Conservation (phyloP, 2,888 invertebrate genomes). For the Leptura quadrifasciata region DNA sequence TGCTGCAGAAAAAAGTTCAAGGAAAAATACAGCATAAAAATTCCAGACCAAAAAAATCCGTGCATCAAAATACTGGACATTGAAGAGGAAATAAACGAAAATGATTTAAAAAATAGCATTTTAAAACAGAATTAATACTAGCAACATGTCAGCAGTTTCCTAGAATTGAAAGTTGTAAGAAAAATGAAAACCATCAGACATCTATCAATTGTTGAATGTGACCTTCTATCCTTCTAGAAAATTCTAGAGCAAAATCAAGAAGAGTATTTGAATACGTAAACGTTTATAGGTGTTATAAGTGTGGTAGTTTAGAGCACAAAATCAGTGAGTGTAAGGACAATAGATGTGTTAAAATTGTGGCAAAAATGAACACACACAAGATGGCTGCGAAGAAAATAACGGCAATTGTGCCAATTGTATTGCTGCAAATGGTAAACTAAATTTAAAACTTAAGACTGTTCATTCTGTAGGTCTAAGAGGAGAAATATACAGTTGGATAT, state of each 20-base stretch:
- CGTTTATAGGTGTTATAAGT: background rate
- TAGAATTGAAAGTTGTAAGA: background rate
- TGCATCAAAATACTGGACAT: conserved; percentile 8
- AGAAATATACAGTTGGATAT: too few relatives aligned
- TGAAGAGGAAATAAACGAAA: background rate
- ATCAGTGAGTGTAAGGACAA: background rate
- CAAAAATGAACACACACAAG: background rate
- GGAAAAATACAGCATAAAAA: too few relatives aligned
- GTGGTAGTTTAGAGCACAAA: too few relatives aligned
- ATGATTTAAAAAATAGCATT: background rate
- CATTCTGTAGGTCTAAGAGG: too few relatives aligned
- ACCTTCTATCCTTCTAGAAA: background rate
- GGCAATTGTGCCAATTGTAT: background rate
- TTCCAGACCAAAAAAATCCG: too few relatives aligned
- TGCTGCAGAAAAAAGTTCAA: too few relatives aligned
- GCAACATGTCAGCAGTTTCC: background rate
- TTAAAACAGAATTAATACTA: background rate
- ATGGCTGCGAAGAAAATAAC: too few relatives aligned
- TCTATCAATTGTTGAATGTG: background rate
- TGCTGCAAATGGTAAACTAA: too few relatives aligned
- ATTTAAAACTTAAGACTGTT: too few relatives aligned
- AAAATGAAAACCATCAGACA: conserved; percentile 9
- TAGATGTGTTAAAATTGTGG: background rate
- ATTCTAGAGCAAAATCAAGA: background rate
- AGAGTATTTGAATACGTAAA: background rate